These are phyloP conservation scores for Parazoanthus darwini DNA, from an alignment of 92 coral and sea anemone species.

Conservation along the genomic window DNA sequence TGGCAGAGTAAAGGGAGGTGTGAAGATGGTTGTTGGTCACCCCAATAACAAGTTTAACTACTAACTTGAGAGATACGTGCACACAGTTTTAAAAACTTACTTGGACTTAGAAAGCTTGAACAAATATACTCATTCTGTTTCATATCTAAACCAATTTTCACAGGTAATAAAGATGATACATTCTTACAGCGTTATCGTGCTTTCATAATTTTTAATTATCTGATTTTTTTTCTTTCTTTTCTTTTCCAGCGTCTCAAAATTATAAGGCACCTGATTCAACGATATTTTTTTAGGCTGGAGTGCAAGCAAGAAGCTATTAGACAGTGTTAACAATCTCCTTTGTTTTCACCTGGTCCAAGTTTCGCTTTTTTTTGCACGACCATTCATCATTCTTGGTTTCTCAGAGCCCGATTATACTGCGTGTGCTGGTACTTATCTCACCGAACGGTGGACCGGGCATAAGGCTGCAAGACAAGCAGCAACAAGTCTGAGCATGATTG, in stretches of 20 bases:
- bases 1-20: neutral
- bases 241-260: conserved; percentile 15
- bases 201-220: neutral
- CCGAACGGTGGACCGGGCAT: neutral
- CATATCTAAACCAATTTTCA: neutral
- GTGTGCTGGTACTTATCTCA: neutral
- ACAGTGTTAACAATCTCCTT: neutral
- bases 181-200: neutral
- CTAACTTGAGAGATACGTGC: no score
- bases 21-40: neutral
- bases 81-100: no score
- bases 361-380: neutral
- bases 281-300: conserved; percentile 14
- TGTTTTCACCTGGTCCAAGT: neutral
- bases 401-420: neutral
- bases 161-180: neutral
- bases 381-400: neutral
- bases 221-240: neutral
- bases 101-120: neutral
- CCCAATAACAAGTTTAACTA: neutral
- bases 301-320: neutral
- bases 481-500: no score
- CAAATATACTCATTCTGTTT: neutral
- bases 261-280: conserved; percentile 18
- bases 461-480: neutral